phyloP scores from a whole-genome alignment of 2,888 invertebrate genomes.

The Crocallis elinguaria region DNA sequence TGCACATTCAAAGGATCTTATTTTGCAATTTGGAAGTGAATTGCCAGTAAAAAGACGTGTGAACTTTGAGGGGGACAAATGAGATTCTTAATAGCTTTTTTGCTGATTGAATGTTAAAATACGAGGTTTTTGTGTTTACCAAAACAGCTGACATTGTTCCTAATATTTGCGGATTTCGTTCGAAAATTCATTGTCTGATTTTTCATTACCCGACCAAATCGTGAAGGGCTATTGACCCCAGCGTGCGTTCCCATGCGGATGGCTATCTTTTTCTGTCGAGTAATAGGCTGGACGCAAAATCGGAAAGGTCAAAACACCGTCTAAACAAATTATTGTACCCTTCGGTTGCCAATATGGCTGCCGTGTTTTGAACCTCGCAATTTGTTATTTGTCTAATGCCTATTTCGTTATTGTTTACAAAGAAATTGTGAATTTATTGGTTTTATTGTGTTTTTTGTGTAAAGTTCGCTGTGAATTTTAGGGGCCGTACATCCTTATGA shows the following conservation, averaged over 20 bases:
- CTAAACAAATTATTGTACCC: conserved; percentile 78
- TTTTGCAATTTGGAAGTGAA: too few relatives aligned
- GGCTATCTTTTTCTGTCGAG: conserved; percentile 61
- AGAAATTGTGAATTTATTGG: conserved; percentile 28
- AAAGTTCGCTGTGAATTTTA: conserved; percentile 25
- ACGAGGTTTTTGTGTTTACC: too few relatives aligned
- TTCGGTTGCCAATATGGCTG: conserved; percentile 76
- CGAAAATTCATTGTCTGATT: conserved; percentile 31
- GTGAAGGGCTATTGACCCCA: conserved; percentile 40
- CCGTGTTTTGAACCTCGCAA: conserved; percentile 58
- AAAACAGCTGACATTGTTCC: conserved; percentile 36
- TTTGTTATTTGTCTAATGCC: conserved; percentile 53
- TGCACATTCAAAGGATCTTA: conserved; percentile 36
- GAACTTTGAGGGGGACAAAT: too few relatives aligned
- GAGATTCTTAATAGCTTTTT: too few relatives aligned
- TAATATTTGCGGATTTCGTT: conserved; percentile 27
- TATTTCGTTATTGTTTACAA: conserved; percentile 34
- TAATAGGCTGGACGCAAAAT: conserved; percentile 76
- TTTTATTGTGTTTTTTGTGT: conserved; percentile 29
- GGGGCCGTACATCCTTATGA: conserved; percentile 33
- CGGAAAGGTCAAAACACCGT: conserved; percentile 80
- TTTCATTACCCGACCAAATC: conserved; percentile 61
- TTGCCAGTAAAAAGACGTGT: too few relatives aligned
- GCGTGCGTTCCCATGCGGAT: conserved; percentile 41
- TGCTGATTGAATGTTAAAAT: too few relatives aligned